Evolutionary conservation across 2,888 invertebrate species (phyloP), one percentile per base, ranked within the genome.

Genomic region (Siphonodentalium dalli): DNA sequence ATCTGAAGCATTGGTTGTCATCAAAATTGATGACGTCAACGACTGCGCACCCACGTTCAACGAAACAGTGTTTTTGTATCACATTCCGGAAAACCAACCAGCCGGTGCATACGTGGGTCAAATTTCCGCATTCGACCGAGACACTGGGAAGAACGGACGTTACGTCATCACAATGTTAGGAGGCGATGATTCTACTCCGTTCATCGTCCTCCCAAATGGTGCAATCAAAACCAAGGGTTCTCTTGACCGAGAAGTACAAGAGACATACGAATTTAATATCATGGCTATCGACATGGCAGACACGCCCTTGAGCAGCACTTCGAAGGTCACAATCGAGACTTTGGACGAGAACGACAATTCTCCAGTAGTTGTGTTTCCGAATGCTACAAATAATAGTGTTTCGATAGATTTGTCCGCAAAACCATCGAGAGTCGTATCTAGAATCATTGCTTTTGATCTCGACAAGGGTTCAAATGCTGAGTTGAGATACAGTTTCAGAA

Each of bases 231-330:
- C 73, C 6, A 68, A 63, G 24, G 56, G 54, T 6, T 42, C 46
- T 8, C 45, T 77, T 29, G 71, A 77, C 57, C 60, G 70, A 27
- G 77, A 77, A 50, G 34, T 39, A 13, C 46, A 62, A 7, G 55
- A 42, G n/a, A 55, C 58, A 5, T 72, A 69, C 51, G 58, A 61
- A 26, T 74, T 77, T 47, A 55, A 55, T 6, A 67, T 77, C 7
- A 52, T 68, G 3, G 77, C 72, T 11, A 65, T 58, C 6, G 77
- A 78, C 58, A 65, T 67, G 28, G 77, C 77, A 0, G 54, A 56
- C 7, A 74, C 74, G 1, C 47, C 68, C 5, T 51, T 63, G 34
- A 60, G 62, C 38, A 57, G 59, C 31, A 58, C 62, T 9, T 58
- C 66, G 0, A 45, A 53, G 7, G 62, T 72, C 11, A 42, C 50